Evolutionary conservation across 2,113 vertebrate species (phyloP).

Genomic region (Theropithecus gelada): DNA sequence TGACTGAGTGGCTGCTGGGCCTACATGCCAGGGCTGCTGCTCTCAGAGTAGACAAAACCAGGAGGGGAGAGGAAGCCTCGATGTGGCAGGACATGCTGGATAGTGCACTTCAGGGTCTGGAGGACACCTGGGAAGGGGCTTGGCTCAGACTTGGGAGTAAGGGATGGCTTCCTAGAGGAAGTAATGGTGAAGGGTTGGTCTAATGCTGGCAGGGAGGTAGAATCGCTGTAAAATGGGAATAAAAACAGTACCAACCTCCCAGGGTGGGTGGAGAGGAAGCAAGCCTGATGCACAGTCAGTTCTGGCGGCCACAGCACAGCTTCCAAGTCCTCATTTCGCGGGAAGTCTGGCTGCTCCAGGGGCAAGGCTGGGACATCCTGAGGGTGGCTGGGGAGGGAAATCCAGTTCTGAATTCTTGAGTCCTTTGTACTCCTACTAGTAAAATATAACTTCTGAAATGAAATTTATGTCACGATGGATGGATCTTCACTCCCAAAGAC

Average conservation of each 20-base stretch:
- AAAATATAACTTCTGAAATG: background rate
- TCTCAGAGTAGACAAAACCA: background rate
- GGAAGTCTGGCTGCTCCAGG: background rate
- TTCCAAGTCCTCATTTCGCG: background rate
- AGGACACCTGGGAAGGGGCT: no score
- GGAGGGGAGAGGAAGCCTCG: background rate
- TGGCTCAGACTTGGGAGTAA: background rate
- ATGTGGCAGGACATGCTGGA: rapidly evolving
- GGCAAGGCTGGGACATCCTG: background rate
- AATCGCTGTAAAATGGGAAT: background rate
- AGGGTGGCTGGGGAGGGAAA: background rate
- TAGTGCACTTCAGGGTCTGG: background rate
- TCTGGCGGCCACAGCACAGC: rapidly evolving
- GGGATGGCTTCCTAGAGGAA: background rate
- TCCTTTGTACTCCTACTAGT: background rate
- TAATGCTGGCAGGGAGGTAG: background rate
- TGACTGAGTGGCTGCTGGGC: no score
- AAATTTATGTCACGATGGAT: background rate
- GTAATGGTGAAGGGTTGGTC: background rate
- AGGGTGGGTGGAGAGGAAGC: rapidly evolving
- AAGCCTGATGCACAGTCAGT: rapidly evolving
- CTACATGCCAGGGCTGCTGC: background rate
- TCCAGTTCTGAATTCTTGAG: background rate
- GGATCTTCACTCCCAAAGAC: background rate
- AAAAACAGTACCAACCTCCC: rapidly evolving